Evolutionary conservation across 2,797 vertebrate species (phyloP), one percentile per base, ranked within the genome.

Genomic region (Schizopygopsis malacanthus): DNA sequence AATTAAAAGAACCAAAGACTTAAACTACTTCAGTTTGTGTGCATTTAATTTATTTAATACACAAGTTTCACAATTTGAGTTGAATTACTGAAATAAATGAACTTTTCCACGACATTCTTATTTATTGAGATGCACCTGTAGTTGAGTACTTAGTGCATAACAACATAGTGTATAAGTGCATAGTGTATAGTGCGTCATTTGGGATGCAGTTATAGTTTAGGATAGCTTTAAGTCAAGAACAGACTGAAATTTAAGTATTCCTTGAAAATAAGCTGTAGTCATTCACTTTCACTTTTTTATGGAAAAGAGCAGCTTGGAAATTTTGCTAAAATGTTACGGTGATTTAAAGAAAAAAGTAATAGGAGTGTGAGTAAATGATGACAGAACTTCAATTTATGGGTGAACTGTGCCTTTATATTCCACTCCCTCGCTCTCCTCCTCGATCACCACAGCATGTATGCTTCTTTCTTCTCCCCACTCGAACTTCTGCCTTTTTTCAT

Each of bases 391-490:
- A 37, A 54, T 50, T 50, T 75, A 28, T 41, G 52, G 11, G 75
- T 78, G 52, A 78, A 78, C 52, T 59, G 39, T 54, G 20, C 54
- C 37, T 78, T 43, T 18, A 25, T 25, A 25, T 54, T 22, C 56
- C 54, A 25, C 16, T 67, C 43, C 10, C 16, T 81, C 37, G 22
- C 59, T 50, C 47, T 69, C 22, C 65, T 83, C 47, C 71, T 70
- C 25, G 56, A 54, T 45, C 18, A 37, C 83, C 75, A 59, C 63
- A 79, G 67, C 83, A 84, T 77, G 82, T 54, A 52, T 50, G 69
- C 2, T 67, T 79, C 7, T 83, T 75, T 78, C 59, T 79, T 72
- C 79, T 75, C 70, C 50, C 70, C 47, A 45, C 52, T 86, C 28
- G 6, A 61, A 75, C 78, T 76, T 79, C 56, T 37, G 47, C 47